Conservation (phyloP, 2,797 vertebrate genomes). For the Typhlichthys subterraneus region DNA sequence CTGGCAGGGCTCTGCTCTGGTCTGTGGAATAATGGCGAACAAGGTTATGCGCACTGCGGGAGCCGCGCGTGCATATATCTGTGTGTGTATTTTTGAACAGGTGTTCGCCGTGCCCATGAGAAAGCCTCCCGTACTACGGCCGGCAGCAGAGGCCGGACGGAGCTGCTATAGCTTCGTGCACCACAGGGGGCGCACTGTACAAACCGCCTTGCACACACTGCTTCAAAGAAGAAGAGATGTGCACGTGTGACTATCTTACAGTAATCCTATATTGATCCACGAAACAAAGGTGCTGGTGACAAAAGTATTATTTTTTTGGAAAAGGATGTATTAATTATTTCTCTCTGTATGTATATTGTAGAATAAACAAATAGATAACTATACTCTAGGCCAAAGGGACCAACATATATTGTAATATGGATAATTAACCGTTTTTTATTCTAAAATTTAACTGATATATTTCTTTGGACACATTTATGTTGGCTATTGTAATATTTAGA, state of each 20-base stretch:
- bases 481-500: no score
- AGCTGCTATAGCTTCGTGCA: conserved; percentile 34
- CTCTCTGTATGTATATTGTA: no score
- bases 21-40: neutral
- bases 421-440: no score
- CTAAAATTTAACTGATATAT: no score
- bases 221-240: conserved; percentile 58
- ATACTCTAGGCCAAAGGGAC: no score
- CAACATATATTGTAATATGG: no score
- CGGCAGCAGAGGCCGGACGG: conserved; percentile 26
- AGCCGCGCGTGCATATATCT: neutral
- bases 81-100: conserved; percentile 6
- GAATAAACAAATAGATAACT: no score
- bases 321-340: no score
- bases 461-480: no score
- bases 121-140: conserved; percentile 22
- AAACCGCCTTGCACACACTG: conserved; percentile 64
- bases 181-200: conserved; percentile 43
- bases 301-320: conserved; percentile 9
- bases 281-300: conserved; percentile 54
- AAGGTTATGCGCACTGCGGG: neutral
- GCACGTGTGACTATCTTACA: conserved; percentile 61
- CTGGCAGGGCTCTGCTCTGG: conserved; percentile 33
- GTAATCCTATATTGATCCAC: conserved; percentile 12
- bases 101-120: conserved; percentile 6